phyloP scores from a whole-genome alignment of 2,797 vertebrate genomes.

The Sebastes umbrosus region DNA sequence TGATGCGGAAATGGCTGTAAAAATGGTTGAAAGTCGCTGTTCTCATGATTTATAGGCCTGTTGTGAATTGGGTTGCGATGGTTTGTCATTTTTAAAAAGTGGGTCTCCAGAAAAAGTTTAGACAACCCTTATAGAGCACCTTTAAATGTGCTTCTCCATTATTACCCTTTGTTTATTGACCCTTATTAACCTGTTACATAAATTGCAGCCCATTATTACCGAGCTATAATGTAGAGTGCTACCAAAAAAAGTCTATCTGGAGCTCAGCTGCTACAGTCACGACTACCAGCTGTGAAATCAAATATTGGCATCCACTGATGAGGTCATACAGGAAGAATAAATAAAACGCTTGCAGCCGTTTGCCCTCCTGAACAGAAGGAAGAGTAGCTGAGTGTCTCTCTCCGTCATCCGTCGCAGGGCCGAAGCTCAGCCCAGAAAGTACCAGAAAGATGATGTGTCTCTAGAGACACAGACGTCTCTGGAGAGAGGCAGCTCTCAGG shows the following conservation, averaged over 20 bases:
- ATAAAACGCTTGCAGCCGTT: not conserved
- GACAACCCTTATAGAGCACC: too few species aligned
- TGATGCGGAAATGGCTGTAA: too few species aligned
- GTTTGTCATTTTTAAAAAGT: too few species aligned
- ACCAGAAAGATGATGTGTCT: conserved; percentile 74
- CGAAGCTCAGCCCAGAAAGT: conserved; percentile 55
- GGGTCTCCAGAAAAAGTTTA: too few species aligned
- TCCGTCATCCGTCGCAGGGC: conserved; percentile 50
- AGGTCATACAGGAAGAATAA: conserved; percentile 2
- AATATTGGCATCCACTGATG: not conserved
- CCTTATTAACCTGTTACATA: not conserved
- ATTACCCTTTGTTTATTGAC: not conserved
- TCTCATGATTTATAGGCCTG: too few species aligned
- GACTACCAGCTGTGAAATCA: not conserved
- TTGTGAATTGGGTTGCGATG: too few species aligned
- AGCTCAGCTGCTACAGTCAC: not conserved
- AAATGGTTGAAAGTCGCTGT: too few species aligned
- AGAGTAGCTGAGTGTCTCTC: conserved; percentile 13
- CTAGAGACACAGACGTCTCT: conserved; percentile 61
- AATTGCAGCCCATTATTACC: not conserved
- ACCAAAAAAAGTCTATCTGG: not conserved
- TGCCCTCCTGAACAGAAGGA: not conserved
- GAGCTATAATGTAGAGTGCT: not conserved
- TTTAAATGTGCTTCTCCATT: not conserved
- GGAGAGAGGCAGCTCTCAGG: conserved; percentile 66